Percentiles rank a stretch among this genome's conserved stretches.
Conservation (phyloP, 2,888 invertebrate genomes). For the Agonopterix heracliana region DNA sequence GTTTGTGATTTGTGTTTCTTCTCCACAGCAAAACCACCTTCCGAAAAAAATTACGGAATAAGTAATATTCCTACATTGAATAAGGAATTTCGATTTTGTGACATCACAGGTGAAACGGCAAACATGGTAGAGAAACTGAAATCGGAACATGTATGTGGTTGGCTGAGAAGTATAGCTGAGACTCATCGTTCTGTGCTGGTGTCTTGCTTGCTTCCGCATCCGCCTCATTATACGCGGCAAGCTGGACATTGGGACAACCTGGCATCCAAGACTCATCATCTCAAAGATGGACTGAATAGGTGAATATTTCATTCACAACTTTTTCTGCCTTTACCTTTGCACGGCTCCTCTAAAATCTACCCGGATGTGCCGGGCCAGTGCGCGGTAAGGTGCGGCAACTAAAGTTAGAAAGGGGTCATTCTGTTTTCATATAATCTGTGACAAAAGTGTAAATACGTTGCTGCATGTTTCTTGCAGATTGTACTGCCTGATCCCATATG, state of each 20-base stretch:
- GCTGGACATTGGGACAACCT: constrained; percentile 97
- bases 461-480: constrained; percentile 66
- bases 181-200: constrained; percentile 93
- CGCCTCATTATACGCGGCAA: constrained; percentile 95
- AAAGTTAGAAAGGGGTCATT: not conserved
- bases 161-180: constrained; percentile 88
- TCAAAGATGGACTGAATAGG: constrained; percentile 94
- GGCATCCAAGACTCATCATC: constrained; percentile 90
- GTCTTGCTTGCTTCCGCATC: constrained; percentile 95
- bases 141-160: constrained; percentile 93
- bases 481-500: constrained; percentile 97
- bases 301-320: constrained; percentile 22
- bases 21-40: too few species aligned
- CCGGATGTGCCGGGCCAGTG: not conserved
- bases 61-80: too few species aligned
- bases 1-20: too few species aligned
- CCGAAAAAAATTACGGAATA: too few species aligned
- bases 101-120: constrained; percentile 80
- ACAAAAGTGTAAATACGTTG: too few species aligned
- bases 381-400: not conserved
- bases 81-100: too few species aligned
- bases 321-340: not conserved
- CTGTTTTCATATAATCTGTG: too few species aligned
- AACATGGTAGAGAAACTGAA: constrained; percentile 94
- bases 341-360: too few species aligned